phyloP scores from a whole-genome alignment of 2,797 vertebrate species.

The Geotrypetes seraphini region DNA sequence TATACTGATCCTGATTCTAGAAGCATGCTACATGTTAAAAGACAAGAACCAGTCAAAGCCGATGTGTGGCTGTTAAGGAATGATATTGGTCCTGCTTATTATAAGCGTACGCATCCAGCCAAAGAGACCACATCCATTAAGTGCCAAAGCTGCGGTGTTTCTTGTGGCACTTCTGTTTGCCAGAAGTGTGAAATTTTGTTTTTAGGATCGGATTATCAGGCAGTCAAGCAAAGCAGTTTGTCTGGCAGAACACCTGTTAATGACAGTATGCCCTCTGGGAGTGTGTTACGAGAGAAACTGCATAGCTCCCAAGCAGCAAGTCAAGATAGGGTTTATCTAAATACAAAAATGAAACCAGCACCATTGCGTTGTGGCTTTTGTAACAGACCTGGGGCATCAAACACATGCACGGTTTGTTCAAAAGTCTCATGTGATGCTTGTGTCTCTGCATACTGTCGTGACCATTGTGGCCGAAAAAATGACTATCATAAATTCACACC shows the following conservation, averaged over 20 bases:
- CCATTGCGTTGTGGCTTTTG: conserved; percentile 83
- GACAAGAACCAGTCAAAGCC: conserved; percentile 50
- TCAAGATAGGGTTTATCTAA: conserved; percentile 40
- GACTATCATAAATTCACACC: conserved; percentile 89
- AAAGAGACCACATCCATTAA: conserved; percentile 57
- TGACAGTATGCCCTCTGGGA: conserved; percentile 33
- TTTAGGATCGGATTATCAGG: conserved; percentile 42
- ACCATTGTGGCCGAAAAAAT: conserved; percentile 87
- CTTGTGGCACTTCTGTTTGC: conserved; percentile 69
- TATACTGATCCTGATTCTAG: conserved; percentile 73
- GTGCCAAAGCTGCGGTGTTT: conserved; percentile 83
- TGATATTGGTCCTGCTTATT: conserved; percentile 49
- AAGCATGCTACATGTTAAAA: conserved; percentile 41
- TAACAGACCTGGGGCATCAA: conserved; percentile 79
- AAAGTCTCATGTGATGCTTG: conserved; percentile 92
- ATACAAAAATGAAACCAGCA: conserved; percentile 40
- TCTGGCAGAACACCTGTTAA: conserved; percentile 40
- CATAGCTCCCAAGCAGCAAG: conserved; percentile 40
- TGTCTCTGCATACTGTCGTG: conserved; percentile 80
- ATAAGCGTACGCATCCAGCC: conserved; percentile 54
- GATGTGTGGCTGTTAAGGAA: conserved; percentile 52
- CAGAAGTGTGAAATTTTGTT: conserved; percentile 69
- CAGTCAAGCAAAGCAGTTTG: conserved; percentile 43
- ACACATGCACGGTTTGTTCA: conserved; percentile 95
- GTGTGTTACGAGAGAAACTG: conserved; percentile 43